Base-by-base conservation (phyloP, 2,888 invertebrate genomes). In the Heliconius charithonia region DNA sequence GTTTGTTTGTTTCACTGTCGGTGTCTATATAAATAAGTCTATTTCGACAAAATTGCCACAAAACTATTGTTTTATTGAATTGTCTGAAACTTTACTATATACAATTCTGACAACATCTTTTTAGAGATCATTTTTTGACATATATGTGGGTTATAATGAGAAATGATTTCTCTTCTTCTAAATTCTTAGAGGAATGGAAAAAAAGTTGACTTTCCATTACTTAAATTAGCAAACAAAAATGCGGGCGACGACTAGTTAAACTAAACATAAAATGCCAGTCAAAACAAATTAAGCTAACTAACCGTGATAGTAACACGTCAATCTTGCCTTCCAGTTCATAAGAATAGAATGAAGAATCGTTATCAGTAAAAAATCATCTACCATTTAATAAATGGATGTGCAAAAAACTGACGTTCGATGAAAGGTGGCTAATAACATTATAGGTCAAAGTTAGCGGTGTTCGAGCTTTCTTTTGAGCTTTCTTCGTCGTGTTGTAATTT, bases 361-460 rank as follows among this genome's bases (percentile, higher is more conserved):
- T 41, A 45, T 45, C 32, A n/a, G 66, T 45, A 81, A 78, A 78
- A 79, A 69, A 78, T 70, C 62, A 62, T 67, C 67, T 73, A 75
- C 73, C 66, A 62, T 78, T 78, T 81, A 80, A 80, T 79, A 78
- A 76, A 66, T 37, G 66, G 76, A 80, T 75, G 76, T 65, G 82
- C 80, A 84, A 83, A 82, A 83, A 83, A 81, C 79, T 81, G 82
- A 79, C 75, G 76, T 75, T 77, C 72, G 80, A 66, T 83, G 82
- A 84, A 83, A 82, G 80, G 76, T 79, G 71, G 81, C 79, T 83
- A 83, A 84, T 83, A 82, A 78, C 69, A 79, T 84, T 83, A 83
- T 82, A 78, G 83, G 83, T 83, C 82, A 83, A 27, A 76, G 66
- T 70, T 74, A 73, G 77, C 77, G 77, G 77, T 77, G 65, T 16